Percentiles rank a stretch among this genome's conserved stretches.
These are phyloP conservation scores for Calephelis perditalis DNA, from an alignment of 2,888 invertebrate species.

Conservation along the genomic window DNA sequence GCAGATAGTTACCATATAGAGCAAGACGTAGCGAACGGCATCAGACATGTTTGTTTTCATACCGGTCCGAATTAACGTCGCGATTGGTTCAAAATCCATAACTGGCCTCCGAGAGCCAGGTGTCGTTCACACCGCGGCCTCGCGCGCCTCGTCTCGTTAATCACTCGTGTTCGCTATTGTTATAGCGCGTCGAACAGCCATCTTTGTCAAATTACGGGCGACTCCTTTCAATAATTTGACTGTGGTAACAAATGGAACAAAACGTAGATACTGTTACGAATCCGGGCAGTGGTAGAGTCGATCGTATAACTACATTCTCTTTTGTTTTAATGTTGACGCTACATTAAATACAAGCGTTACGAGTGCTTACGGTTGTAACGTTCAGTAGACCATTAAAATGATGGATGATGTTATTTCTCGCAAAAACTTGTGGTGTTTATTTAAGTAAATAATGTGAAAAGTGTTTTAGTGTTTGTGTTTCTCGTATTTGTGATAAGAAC, in stretches of 20 bases:
- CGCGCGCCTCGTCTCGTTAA: conserved; percentile 76
- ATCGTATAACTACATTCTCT: conserved; percentile 67
- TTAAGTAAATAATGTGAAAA: conserved; percentile 68
- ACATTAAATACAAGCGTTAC: conserved; percentile 72
- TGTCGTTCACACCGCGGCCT: conserved; percentile 79
- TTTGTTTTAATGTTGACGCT: conserved; percentile 72
- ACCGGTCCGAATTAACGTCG: conserved; percentile 77
- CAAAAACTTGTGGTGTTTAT: conserved; percentile 67
- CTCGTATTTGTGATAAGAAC: conserved; percentile 62
- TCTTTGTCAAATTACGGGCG: conserved; percentile 74
- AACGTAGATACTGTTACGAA: conserved; percentile 49
- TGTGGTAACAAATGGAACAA: conserved; percentile 60
- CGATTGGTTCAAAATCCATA: conserved; percentile 78
- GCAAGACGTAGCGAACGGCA: conserved; percentile 57
- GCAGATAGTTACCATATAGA: conserved; percentile 47
- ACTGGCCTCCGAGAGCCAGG: conserved; percentile 77
- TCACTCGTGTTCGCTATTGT: conserved; percentile 76
- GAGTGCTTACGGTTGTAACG: conserved; percentile 60
- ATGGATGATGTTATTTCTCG: conserved; percentile 71
- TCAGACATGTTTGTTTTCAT: conserved; percentile 70
- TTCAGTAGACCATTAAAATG: conserved; percentile 73
- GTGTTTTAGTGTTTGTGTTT: conserved; percentile 63
- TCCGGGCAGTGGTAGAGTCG: conserved; percentile 53
- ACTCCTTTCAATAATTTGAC: conserved; percentile 65
- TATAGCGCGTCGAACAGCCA: conserved; percentile 74